Evolutionary conservation across 2,888 invertebrate species (phyloP), one percentile per base, ranked within the genome.

Genomic region (Aphidoletes aphidimyza): DNA sequence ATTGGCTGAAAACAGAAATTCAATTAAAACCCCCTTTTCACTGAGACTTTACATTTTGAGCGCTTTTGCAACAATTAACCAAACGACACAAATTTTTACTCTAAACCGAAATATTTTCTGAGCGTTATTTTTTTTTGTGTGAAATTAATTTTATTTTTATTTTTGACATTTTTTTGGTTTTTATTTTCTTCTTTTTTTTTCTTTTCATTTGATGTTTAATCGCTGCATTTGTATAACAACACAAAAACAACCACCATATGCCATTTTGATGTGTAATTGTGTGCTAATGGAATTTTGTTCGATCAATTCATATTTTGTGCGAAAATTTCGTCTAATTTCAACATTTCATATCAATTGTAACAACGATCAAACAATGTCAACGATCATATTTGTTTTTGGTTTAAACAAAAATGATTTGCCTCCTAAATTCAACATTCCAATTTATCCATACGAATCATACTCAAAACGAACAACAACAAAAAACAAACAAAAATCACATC

Each of bases 311-410:
- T n/a, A n/a, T n/a, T n/a, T n/a, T n/a, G n/a, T n/a, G n/a, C n/a
- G n/a, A n/a, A n/a, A n/a, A n/a, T n/a, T n/a, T n/a, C n/a, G n/a
- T n/a, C n/a, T n/a, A n/a, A n/a, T n/a, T n/a, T n/a, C 86, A 85
- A 88, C 88, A 88, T 88, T 89, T 88, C 87, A 87, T 89, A 87
- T 89, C 90, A 90, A 91, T 90, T 90, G 89, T 86, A 86, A 85
- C 85, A 85, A 85, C 86, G 85, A 45, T 36, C 49, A 85, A 34
- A 83, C 54, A 83, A 34, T 83, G n/a, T n/a, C n/a, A n/a, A n/a
- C n/a, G n/a, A n/a, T n/a, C n/a, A n/a, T n/a, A n/a, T n/a, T n/a
- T n/a, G n/a, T n/a, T n/a, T n/a, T n/a, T n/a, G n/a, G n/a, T n/a
- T n/a, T n/a, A n/a, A n/a, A n/a, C n/a, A n/a, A n/a, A n/a, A n/a